Evolutionary conservation across 1,140 invertebrate species (phyloP), one percentile per base, ranked within the genome.

Genomic region (Maniola jurtina): DNA sequence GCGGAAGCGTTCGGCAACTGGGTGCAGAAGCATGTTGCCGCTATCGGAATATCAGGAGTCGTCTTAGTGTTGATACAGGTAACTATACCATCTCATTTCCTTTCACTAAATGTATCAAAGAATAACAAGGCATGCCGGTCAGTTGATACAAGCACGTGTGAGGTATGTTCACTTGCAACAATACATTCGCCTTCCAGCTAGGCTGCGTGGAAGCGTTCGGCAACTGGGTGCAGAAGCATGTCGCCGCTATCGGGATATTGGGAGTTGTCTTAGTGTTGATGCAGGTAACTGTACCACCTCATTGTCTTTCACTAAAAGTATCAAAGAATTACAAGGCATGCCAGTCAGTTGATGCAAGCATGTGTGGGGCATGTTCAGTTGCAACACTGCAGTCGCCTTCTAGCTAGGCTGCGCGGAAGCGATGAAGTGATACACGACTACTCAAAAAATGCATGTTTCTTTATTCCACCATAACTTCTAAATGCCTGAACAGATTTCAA

Each of bases 1-100:
- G 84, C 94, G 0, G 64, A 74, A 0, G 91, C 90, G 7, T 93
- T 97, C 61, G 91, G 93, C 1, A 47, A 87, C 10, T 94, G 93
- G 77, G 92, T 96, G 35, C 86, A 93, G 56, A 82, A 88, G 0
- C 95, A 97, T 73, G 95, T 95, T 0, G 84, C 93, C 0, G 92
- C 94, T 67, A 92, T 97, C 33, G 96, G 95, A 1, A 93, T 94
- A 0, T 93, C 95, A 73, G 96, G 95, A 25, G 90, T 97, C 59
- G 94, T 94, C 11, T 93, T 97, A 61, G 95, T 95, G 14, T 86
- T 95, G 38, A 81, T 96, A 68, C 95, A 96, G 94, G 95, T 96
- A 80, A 16, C 5, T 25, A 25, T 16, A 6, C 14, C n/a, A n/a
- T n/a, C 16, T 16, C 6, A 6, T 15, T 6, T 2, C 48, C 14